Evolutionary conservation across 2,888 invertebrate species (phyloP), one percentile per base, ranked within the genome.

Genomic region (Apoderus coryli): DNA sequence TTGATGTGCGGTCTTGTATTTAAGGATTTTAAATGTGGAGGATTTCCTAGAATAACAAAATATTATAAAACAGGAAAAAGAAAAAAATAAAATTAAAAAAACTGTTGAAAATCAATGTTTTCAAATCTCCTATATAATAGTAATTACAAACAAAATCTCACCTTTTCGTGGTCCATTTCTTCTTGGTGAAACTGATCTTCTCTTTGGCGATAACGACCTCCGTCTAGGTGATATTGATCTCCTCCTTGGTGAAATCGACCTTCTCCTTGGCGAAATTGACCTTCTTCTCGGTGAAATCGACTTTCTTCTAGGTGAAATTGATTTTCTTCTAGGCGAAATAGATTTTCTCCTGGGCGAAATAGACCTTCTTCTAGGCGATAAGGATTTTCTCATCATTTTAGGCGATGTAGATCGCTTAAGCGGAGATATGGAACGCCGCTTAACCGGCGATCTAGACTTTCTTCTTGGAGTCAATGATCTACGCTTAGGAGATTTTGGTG

Each of bases 371-470:
- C 35, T 36, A 9, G 36, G 23, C 23, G 23, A 23, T n/a, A 23
- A 6, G 10, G 26, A n/a, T 2, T 45, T 40, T 3, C 44, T 42
- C 29, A 49, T 35, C 25, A 39, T 33, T 22, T 34, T 31, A 2
- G 41, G 43, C 13, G 48, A 46, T 26, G 49, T 44, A 3, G 49
- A 48, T 13, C 51, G 50, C 23, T 47, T 39, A 3, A 49, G 28
- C 3, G 41, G 43, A 1, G 43, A 41, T 23, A 41, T 33, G 7
- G 43, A 41, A 13, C 35, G 29, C 11, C 43, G 31, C 29, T 41
- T 40, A 1, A 22, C 16, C n/a, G 31, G 25, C 10, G 31, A 36
- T 24, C 28, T 32, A 5, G 32, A 31, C 5, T 26, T 31, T 24
- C 34, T 41, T 32, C 38, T 36, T 5, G 44, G 42, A 1, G 46